Evolutionary conservation across 2,888 invertebrate species (phyloP), one percentile per base, ranked within the genome.

Genomic region (Apotomis betuletana): DNA sequence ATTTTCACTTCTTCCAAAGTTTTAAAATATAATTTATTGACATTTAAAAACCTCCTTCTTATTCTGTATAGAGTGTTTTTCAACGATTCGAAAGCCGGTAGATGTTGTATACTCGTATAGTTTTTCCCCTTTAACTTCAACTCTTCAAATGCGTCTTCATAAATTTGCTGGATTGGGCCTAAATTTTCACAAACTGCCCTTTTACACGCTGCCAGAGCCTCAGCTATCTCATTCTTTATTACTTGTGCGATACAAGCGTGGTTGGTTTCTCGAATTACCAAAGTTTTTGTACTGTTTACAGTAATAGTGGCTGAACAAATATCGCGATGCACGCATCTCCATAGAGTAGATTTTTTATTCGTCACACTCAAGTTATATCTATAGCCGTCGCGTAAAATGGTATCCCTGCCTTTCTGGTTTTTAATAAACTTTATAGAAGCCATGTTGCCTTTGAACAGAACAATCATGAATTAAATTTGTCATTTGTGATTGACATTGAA

Each of bases 371-470:
- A 46, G 44, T 60, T 46, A 10, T 60, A 44, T 13, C 44, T 60
- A 15, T 60, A 46, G 44, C 60, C 46, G 44, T 60, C 13, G 44
- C 60, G 44, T 44, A 60, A 60, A 60, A 60, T n/a, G 13, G 13
- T 10, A n/a, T 60, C 44, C 15, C 60, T 15, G 44, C 13, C 8
- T 15, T 60, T 60, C 38, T 60, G 44, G 13, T 60, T 60, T 60
- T 60, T 46, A 9, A 60, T 44, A 15, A 60, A 60, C 15, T 44
- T 13, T 60, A 46, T 60, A 60, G 13, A n/a, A 60, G 13, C 13
- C 60, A 15, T 15, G 44, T 44, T 60, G 44, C 80, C 83, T 5
- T 85, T 71, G 87, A 89, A 15, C 15, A 15, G 15, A 15, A 15
- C 15, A 15, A 15, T 15, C 15, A 15, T 54, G 54, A 36, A 70